Conservation (phyloP, 2,888 invertebrate genomes). For the Pandemis cinnamomeana region DNA sequence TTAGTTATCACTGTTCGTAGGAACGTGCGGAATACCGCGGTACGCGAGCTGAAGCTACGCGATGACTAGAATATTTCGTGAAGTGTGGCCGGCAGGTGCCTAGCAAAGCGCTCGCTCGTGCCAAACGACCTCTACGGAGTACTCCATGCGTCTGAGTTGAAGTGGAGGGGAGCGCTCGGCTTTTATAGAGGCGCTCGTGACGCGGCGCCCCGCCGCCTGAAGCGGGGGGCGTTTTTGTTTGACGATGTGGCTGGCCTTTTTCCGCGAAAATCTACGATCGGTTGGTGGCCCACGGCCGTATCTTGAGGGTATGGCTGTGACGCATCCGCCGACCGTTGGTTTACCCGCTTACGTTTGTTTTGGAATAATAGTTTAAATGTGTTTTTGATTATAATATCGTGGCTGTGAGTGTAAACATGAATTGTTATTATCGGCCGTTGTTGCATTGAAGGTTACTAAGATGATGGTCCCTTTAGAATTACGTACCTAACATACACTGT, state of each 20-base stretch:
- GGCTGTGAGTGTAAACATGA: neutral
- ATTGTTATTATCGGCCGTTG: constrained; percentile 46
- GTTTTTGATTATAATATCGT: constrained; percentile 24
- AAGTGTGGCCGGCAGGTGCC: constrained; percentile 85
- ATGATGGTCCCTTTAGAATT: constrained; percentile 18
- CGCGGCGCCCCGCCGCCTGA: constrained; percentile 62
- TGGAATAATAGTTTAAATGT: neutral
- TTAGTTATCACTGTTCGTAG: constrained; percentile 84
- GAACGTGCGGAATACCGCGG: constrained; percentile 82
- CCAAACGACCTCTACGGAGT: constrained; percentile 86
- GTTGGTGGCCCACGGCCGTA: constrained; percentile 65
- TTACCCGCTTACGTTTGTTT: constrained; percentile 57
- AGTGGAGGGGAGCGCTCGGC: constrained; percentile 76
- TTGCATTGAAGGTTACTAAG: constrained; percentile 50
- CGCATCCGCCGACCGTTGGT: constrained; percentile 73
- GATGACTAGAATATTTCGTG: constrained; percentile 83
- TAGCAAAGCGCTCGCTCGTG: constrained; percentile 86
- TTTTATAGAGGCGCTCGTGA: constrained; percentile 79
- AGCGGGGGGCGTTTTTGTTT: constrained; percentile 49
- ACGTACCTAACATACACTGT: neutral
- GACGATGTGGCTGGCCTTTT: constrained; percentile 78
- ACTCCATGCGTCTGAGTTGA: constrained; percentile 85
- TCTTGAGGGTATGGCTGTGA: constrained; percentile 69
- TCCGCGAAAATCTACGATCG: constrained; percentile 80
- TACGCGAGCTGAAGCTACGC: constrained; percentile 80